phyloP scores from a whole-genome alignment of 2,888 invertebrate genomes.

The Harpalus rufipes region DNA sequence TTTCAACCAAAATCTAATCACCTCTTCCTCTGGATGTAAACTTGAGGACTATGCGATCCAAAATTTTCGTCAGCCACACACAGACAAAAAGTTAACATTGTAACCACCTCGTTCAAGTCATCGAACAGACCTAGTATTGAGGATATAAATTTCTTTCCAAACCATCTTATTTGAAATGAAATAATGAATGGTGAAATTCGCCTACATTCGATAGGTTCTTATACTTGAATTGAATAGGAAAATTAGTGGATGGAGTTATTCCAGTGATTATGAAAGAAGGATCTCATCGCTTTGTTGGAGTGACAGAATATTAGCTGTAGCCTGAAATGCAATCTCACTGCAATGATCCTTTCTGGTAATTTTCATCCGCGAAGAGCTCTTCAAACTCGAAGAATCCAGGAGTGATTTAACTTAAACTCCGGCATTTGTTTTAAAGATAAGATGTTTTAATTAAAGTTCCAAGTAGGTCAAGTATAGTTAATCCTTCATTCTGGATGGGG shows the following conservation, averaged over 20 bases:
- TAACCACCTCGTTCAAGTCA: too few relatives aligned
- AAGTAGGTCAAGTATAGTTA: slow-evolving; percentile 64
- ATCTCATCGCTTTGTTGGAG: slow-evolving; percentile 29
- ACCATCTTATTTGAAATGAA: neutral
- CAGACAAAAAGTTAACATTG: too few relatives aligned
- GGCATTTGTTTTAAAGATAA: slow-evolving; percentile 64
- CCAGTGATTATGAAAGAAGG: slow-evolving; percentile 8
- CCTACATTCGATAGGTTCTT: neutral
- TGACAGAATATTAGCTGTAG: slow-evolving; percentile 43
- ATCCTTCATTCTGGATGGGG: slow-evolving; percentile 50
- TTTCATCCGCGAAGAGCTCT: slow-evolving; percentile 54
- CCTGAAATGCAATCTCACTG: slow-evolving; percentile 47
- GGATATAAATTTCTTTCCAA: neutral
- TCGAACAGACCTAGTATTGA: neutral
- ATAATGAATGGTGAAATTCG: neutral
- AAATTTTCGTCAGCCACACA: too few relatives aligned
- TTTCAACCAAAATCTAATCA: too few relatives aligned
- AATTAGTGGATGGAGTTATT: slow-evolving; percentile 8
- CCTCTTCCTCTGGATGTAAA: too few relatives aligned
- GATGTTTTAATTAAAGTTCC: slow-evolving; percentile 66
- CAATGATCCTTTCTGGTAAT: slow-evolving; percentile 53
- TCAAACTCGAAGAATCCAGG: slow-evolving; percentile 53
- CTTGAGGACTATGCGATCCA: too few relatives aligned
- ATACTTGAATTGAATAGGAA: slow-evolving; percentile 2
- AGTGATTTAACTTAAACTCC: slow-evolving; percentile 60